Base-by-base conservation (phyloP, 2,113 vertebrate species). In the Mohoua ochrocephala region DNA sequence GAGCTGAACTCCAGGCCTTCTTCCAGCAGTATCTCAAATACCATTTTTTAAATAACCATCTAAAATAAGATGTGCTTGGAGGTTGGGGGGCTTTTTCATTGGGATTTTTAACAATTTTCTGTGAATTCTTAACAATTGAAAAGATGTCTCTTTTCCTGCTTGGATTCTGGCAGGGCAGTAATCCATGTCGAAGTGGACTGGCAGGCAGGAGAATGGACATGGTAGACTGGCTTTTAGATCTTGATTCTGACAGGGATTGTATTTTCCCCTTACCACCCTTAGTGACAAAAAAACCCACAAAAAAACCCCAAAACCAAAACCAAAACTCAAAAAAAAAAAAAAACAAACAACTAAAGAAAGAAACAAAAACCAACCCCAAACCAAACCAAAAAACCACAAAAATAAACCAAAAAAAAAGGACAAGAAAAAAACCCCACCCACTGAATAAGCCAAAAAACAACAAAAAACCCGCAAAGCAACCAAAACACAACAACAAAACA, bases 51-150 rank as follows among this genome's bases (percentile, higher is more conserved):
- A 73, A 61, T 50, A 79, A 24, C 2, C 4, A 13, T 35, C 17
- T 57, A 24, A 47, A 61, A 44, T 61, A 57, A 30, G 22, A 6
- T 1, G 2, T 30, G 5, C 19, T 57, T 79, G 14, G 1, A 33
- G 23, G 7, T 22, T 82, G 47, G 0, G 37, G 41, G 0, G 3
- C 1, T 12, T 28, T 45, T 24, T 6, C 7, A 15, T 11, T 6
- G 21, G 6, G 23, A 15, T 30, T 7, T 16, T 19, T 13, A 1
- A 57, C 4, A 12, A 10, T 8, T 53, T 74, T 33, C 11, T 50
- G 5, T 64, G 27, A 41, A 45, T 84, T 59, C 13, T 41, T 39
- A 28, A 14, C 11, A 39, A 1, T 12, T 53, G 27, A 6, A 35
- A 71, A 57, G 27, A 35, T 35, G 2, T 35, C 11, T 87, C 4